Conservation (phyloP, 2,113 vertebrate genomes). For the Petroica traversi region DNA sequence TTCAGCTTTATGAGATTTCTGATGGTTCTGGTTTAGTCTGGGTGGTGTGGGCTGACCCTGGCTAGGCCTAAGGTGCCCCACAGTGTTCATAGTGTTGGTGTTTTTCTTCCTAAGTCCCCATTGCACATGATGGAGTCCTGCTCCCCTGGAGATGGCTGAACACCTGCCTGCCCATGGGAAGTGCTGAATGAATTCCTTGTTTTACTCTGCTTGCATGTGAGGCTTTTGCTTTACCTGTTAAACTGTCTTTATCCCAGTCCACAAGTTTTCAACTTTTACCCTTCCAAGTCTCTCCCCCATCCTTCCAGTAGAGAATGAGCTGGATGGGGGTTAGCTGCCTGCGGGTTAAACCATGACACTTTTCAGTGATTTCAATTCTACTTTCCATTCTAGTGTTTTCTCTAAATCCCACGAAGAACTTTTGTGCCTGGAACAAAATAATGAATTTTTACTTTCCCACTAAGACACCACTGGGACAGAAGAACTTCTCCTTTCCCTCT, state of each 20-base stretch:
- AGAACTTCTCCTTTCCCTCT: not conserved
- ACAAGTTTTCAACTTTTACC: not conserved
- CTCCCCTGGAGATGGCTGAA: not conserved
- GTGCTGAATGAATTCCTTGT: not conserved
- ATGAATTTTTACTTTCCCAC: not conserved
- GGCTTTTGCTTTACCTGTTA: not conserved
- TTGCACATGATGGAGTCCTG: fast-evolving
- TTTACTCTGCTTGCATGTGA: not conserved
- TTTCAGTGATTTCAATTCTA: not conserved
- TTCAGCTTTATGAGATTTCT: not conserved
- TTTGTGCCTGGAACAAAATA: not conserved
- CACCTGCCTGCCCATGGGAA: not conserved
- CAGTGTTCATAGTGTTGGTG: fast-evolving
- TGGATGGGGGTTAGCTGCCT: not conserved
- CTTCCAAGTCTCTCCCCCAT: not conserved
- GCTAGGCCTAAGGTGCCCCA: not conserved
- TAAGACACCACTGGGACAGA: not conserved
- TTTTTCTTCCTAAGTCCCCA: not conserved
- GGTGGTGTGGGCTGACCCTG: not conserved
- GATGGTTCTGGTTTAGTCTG: not conserved
- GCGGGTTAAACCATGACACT: not conserved
- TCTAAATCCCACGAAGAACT: not conserved
- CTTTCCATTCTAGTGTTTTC: not conserved
- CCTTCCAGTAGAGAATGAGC: not conserved
- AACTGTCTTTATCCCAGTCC: not conserved